These are phyloP conservation scores for Tinamus major DNA, from an alignment of 2,797 vertebrate genomes.

Conservation along the genomic window DNA sequence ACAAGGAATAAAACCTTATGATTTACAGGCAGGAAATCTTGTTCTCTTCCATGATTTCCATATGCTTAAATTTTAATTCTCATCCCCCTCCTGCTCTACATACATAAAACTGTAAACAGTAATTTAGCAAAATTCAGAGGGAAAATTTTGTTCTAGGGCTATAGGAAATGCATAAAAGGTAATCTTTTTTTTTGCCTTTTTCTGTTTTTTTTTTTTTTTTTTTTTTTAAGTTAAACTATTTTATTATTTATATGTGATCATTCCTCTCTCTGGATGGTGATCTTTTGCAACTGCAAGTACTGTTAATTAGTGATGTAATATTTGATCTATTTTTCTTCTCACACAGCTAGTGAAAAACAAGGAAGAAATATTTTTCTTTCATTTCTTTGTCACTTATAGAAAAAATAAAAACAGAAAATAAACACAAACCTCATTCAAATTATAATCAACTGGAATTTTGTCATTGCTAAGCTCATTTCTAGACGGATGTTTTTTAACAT, in stretches of 20 bases:
- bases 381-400: not conserved
- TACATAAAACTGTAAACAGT: not conserved
- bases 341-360: not conserved
- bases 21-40: not conserved
- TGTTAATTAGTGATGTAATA: not conserved
- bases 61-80: not conserved
- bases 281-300: not conserved
- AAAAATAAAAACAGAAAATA: not conserved
- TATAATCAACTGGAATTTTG: not conserved
- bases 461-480: not conserved
- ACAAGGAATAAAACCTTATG: not conserved
- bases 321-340: not conserved
- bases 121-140: not conserved
- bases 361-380: not conserved
- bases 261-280: not conserved
- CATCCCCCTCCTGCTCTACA: not conserved
- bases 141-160: not conserved
- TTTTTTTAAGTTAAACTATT: not conserved
- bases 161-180: not conserved
- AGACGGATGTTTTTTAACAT: not conserved
- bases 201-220: too few relatives aligned
- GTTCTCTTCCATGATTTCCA: not conserved
- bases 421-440: not conserved
- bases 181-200: too few relatives aligned
- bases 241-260: not conserved